Conservation (phyloP, 2,113 vertebrate genomes). For the Sterrhoptilus dennistouni region DNA sequence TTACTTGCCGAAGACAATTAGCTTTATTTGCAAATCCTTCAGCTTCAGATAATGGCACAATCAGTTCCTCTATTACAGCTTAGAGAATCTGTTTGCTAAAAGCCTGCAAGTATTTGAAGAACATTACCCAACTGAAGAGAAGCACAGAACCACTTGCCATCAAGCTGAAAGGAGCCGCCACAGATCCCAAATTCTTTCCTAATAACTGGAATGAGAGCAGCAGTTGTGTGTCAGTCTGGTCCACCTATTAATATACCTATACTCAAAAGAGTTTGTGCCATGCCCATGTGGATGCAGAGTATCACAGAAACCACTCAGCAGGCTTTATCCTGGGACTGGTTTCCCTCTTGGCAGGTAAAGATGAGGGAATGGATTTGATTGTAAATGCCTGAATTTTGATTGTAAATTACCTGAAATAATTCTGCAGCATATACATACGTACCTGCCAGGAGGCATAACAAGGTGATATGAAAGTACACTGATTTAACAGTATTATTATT, state of each 20-base stretch:
- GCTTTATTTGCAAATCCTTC: constrained; percentile 21
- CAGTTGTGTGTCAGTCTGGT: not conserved
- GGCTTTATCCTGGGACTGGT: not conserved
- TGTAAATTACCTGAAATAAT: not conserved
- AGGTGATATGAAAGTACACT: not conserved
- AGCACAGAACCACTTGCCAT: not conserved
- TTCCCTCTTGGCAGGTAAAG: not conserved
- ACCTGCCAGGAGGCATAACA: not conserved
- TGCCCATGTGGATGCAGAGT: not conserved
- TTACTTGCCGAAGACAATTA: not conserved
- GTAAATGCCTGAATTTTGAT: not conserved
- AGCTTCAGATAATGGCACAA: not conserved
- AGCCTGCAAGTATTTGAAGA: not conserved
- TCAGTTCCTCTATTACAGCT: not conserved
- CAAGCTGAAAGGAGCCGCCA: not conserved
- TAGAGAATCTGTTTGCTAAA: not conserved
- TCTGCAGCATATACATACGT: not conserved
- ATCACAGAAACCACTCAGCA: not conserved
- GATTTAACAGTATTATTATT: not conserved
- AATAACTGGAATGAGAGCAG: not conserved
- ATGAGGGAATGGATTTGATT: not conserved
- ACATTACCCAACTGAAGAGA: not conserved
- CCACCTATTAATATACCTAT: not conserved
- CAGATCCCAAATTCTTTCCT: not conserved
- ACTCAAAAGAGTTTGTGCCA: not conserved